Conservation (phyloP, 2,113 vertebrate genomes). For the Paramormyrops kingsleyae region DNA sequence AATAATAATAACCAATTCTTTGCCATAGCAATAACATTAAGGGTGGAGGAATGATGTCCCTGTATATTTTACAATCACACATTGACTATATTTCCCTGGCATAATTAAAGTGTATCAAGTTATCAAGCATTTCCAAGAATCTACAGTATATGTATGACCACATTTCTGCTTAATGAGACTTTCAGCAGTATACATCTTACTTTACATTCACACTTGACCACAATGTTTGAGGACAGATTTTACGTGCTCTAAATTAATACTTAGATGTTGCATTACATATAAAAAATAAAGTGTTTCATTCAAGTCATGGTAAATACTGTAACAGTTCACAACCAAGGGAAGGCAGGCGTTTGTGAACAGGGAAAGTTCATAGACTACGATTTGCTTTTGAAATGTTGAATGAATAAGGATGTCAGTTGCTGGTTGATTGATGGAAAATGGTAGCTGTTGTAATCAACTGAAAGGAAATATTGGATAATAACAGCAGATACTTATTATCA, state of each 20-base stretch:
- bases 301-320: background rate
- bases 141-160: background rate
- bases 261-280: background rate
- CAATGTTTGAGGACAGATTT: background rate
- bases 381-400: background rate
- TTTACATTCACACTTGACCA: background rate
- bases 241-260: background rate
- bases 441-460: background rate
- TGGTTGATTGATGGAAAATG: background rate
- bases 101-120: background rate
- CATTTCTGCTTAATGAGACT: background rate
- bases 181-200: background rate
- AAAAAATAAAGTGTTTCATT: background rate
- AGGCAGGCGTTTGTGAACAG: background rate
- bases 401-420: background rate
- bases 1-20: background rate
- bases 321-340: background rate
- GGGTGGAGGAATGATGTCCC: background rate
- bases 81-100: background rate
- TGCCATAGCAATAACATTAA: background rate
- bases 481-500: background rate
- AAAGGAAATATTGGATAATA: background rate
- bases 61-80: background rate
- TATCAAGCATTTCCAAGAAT: background rate
- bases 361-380: background rate